Evolutionary conservation across 2,113 vertebrate species (phyloP).

Genomic region (Vulpes lagopus): DNA sequence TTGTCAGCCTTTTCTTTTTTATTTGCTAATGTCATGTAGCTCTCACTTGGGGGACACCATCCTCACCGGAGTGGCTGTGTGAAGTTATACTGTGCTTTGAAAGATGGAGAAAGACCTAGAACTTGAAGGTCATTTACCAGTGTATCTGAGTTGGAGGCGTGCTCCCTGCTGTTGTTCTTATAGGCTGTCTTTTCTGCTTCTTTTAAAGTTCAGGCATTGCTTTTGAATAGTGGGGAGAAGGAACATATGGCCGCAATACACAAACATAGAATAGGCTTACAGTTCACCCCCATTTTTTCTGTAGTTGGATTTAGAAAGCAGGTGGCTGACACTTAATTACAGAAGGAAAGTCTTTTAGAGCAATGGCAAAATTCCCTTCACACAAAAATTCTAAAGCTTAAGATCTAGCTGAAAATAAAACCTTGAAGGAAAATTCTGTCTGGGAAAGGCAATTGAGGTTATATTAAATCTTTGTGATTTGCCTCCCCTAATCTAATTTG

Average conservation of each 20-base stretch:
- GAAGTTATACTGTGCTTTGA: neutral
- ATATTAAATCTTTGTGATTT: constrained; percentile 28
- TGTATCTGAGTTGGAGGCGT: constrained; percentile 69
- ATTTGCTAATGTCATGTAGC: neutral
- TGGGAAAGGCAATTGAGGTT: constrained; percentile 27
- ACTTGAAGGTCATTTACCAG: constrained; percentile 24
- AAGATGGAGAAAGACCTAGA: constrained; percentile 64
- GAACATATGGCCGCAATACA: constrained; percentile 49
- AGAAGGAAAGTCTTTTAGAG: constrained; percentile 43
- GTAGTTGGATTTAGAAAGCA: constrained; percentile 71
- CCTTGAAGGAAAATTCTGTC: constrained; percentile 35
- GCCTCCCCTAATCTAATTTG: neutral
- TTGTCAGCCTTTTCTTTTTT: neutral
- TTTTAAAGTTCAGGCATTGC: neutral
- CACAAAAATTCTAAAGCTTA: neutral
- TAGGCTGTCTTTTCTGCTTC: constrained; percentile 51
- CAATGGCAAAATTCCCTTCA: neutral
- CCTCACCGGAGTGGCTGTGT: neutral
- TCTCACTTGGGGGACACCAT: neutral
- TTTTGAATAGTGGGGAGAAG: constrained; percentile 57
- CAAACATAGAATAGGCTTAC: constrained; percentile 30
- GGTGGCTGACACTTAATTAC: constrained; percentile 46
- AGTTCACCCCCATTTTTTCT: neutral
- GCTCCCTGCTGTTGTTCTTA: neutral
- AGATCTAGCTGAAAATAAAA: constrained; percentile 57